These are phyloP conservation scores for Arvicanthis niloticus DNA, from an alignment of 2,113 vertebrate species.

Conservation along the genomic window DNA sequence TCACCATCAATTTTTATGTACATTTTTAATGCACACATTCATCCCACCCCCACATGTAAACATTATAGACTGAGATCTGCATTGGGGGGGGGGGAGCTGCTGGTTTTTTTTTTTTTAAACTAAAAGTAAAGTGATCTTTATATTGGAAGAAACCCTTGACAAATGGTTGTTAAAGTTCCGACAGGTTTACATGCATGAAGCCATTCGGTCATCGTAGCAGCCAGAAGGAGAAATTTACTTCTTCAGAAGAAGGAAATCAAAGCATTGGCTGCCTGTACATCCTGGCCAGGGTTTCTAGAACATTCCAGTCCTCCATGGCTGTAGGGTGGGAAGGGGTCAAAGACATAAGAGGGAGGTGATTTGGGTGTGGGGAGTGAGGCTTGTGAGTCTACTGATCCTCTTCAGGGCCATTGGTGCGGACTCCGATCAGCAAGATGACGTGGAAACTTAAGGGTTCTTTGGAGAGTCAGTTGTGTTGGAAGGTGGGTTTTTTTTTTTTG, in stretches of 20 bases:
- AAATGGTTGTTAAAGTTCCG: not conserved
- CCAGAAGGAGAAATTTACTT: not conserved
- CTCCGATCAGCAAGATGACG: no score
- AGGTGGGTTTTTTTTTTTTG: no score
- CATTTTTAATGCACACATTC: not conserved
- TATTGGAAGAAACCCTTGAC: not conserved
- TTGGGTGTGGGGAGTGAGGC: no score
- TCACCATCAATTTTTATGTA: not conserved
- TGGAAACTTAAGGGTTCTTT: no score
- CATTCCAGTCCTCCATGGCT: not conserved
- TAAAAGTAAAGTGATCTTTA: not conserved
- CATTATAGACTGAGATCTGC: not conserved
- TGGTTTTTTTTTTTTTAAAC: not conserved
- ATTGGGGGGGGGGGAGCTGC: not conserved
- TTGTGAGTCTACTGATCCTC: not conserved
- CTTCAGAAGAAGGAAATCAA: not conserved
- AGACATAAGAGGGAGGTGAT: fast-evolving
- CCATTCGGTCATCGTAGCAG: not conserved
- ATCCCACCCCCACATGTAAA: not conserved
- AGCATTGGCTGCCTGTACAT: not conserved
- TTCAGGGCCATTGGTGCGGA: not conserved
- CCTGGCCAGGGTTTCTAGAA: not conserved
- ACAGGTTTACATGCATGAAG: not conserved
- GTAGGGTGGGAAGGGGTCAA: not conserved
- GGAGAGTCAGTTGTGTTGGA: no score